Evolutionary conservation across 2,888 invertebrate genomes (phyloP).

Genomic region (Drosophila peninsularis): DNA sequence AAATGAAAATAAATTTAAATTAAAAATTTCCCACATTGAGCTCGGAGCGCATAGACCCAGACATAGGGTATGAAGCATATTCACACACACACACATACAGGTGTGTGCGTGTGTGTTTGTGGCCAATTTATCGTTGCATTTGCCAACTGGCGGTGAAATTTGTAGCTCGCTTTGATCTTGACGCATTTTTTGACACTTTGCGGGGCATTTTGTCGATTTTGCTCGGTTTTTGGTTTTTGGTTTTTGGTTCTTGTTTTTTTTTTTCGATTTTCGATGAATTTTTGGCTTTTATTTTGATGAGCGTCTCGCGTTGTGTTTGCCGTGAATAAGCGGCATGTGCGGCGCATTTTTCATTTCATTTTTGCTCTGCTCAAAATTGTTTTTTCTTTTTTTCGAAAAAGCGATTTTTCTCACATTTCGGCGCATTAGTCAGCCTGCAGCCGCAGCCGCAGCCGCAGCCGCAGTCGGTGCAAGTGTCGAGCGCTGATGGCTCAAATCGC

Average conservation of each 20-base stretch:
- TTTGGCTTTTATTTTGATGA: slow-evolving; percentile 32
- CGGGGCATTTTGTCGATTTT: slow-evolving; percentile 69
- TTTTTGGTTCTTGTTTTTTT: slow-evolving; percentile 17
- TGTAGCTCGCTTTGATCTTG: slow-evolving; percentile 71
- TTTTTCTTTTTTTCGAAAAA: slow-evolving; percentile 26
- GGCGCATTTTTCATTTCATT: slow-evolving; percentile 58
- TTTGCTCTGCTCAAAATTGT: background rate
- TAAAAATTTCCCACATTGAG: no score
- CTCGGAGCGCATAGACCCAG: background rate
- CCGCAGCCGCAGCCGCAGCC: slow-evolving; percentile 21
- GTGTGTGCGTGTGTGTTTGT: slow-evolving; percentile 29
- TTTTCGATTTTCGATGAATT: slow-evolving; percentile 25
- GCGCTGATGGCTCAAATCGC: slow-evolving; percentile 41
- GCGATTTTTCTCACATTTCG: slow-evolving; percentile 57
- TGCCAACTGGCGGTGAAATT: slow-evolving; percentile 71
- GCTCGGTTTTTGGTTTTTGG: slow-evolving; percentile 36
- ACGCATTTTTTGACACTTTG: slow-evolving; percentile 76
- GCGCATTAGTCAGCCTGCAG: slow-evolving; percentile 70
- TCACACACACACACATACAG: background rate
- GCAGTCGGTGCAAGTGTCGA: slow-evolving; percentile 37
- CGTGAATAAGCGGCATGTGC: slow-evolving; percentile 60
- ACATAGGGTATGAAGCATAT: slow-evolving; percentile 12
- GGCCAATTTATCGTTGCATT: slow-evolving; percentile 75
- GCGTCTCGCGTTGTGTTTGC: slow-evolving; percentile 16
- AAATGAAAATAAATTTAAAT: no score